Evolutionary conservation across 1,140 invertebrate genomes (phyloP).

Genomic region (Aphidius gifuensis): DNA sequence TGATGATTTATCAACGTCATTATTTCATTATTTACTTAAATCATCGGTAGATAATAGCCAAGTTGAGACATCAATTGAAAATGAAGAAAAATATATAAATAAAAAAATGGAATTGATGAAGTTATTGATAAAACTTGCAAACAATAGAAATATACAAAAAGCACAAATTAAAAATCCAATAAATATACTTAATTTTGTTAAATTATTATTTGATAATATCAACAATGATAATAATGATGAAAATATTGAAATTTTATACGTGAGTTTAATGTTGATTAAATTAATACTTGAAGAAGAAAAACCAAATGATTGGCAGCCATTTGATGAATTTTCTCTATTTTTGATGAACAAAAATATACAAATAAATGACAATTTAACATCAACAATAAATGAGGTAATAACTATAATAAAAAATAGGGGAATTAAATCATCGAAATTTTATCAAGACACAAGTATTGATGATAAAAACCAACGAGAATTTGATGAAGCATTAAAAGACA

Average conservation of each 20-base stretch:
- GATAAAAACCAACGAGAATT: slow-evolving; percentile 52
- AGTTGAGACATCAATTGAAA: slow-evolving; percentile 29
- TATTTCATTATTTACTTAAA: slow-evolving; percentile 46
- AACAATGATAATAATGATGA: slow-evolving; percentile 26
- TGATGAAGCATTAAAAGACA: slow-evolving; percentile 65
- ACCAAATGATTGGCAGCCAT: slow-evolving; percentile 41
- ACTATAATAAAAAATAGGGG: slow-evolving; percentile 54
- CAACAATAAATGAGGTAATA: slow-evolving; percentile 49
- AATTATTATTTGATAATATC: slow-evolving; percentile 35
- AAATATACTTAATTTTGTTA: slow-evolving; percentile 43
- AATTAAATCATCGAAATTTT: slow-evolving; percentile 29
- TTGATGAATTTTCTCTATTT: slow-evolving; percentile 53
- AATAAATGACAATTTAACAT: slow-evolving; percentile 30
- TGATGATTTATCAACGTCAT: slow-evolving; percentile 32
- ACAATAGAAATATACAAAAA: slow-evolving; percentile 42
- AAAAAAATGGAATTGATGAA: slow-evolving; percentile 41
- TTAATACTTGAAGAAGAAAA: slow-evolving; percentile 39
- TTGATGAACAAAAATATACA: slow-evolving; percentile 39
- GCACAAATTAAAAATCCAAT: slow-evolving; percentile 43
- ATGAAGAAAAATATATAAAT: slow-evolving; percentile 34
- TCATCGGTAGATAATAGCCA: slow-evolving; percentile 24
- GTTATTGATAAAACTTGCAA: slow-evolving; percentile 43
- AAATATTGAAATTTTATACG: slow-evolving; percentile 44
- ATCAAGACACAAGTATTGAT: slow-evolving; percentile 37
- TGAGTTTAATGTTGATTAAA: slow-evolving; percentile 51